Evolutionary conservation across 2,888 invertebrate genomes (phyloP), one percentile per base, ranked within the genome.

Genomic region (Junonia oenone): DNA sequence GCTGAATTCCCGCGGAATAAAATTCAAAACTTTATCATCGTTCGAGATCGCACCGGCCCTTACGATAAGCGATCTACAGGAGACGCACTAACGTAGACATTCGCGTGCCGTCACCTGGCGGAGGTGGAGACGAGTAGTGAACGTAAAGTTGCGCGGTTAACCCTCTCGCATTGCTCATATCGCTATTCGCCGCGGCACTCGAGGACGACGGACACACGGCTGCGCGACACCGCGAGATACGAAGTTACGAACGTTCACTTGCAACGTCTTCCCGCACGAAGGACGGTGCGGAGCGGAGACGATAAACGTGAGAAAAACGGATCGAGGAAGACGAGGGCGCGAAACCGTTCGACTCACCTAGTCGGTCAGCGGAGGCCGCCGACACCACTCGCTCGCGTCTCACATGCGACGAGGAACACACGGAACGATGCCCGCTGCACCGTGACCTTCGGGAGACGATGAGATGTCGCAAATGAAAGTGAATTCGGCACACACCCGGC

Each of bases 381-480:
- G 83, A 78, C 76, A 76, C 69, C 83, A 75, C 78, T 72, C 82
- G 80, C 72, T 68, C 74, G 75, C 63, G 75, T 76, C 78, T 71
- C 73, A 68, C 70, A 63, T 63, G 61, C 63, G 61, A 35, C 58
- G 50, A 51, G 59, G 62, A 64, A 63, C 68, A 71, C 65, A 63
- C 40, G 33, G 27, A 53, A 55, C 50, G 55, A 55, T 51, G 48
- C 43, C 70, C 70, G 69, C 76, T 80, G 86, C 85, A 83, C 85
- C 77, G 78, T 90, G 90, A 90, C 90, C 90, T 90, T 89, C 88
- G 85, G 79, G 82, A 83, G 69, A 81, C 85, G 88, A 81, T 80
- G 84, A 79, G 84, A 85, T 87, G 85, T 87, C 89, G 83, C 90
- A 86, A 90, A 89, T 87, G 90, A 91, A 90, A 91, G 90, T 90